Evolutionary conservation across 2,888 invertebrate species (phyloP), one percentile per base, ranked within the genome.

Genomic region (Eutolmus rufibarbis): DNA sequence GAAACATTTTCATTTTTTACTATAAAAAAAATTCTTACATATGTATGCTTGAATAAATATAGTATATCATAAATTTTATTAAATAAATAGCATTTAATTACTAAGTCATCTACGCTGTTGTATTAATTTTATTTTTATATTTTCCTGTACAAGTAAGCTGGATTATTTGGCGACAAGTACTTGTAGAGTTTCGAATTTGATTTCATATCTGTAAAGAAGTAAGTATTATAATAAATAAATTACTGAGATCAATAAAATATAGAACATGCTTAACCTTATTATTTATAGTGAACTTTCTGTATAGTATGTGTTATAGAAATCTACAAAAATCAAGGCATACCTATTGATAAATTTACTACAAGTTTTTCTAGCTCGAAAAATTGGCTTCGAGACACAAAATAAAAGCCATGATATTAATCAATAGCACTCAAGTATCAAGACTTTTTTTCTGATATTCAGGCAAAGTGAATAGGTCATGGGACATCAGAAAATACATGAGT

Each of bases 91-190:
- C 66, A 66, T 66, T 66, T 23, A 66, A 28, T 66, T 66, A 66
- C 2, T 66, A 5, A 23, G 12, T 66, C 23, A 51, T 51, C 7
- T 51, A n/a, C 12, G 19, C 1, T 66, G 3, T 51, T 51, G 1
- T n/a, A 23, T 66, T 28, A 28, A 12, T 66, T 23, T 28, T 28
- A 66, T 66, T 28, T 66, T 86, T 46, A 86, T 46, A 76, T 57
- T 86, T 89, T 88, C 56, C 87, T 66, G 28, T 88, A 87, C 12
- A 88, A 51, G 74, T 89, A 81, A 79, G 87, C 74, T 51, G 88
- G 88, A 87, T 86, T 88, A 43, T 87, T 82, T 14, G 85, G 79
- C 34, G 78, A 46, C 16, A 88, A n/a, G 86, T 88, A 88, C 66
- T 86, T 89, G 74, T 86, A 87, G 5, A 86, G 19, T 0, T 51